Evolutionary conservation across 1,140 invertebrate species (phyloP).

Genomic region (Listronotus oregonensis): DNA sequence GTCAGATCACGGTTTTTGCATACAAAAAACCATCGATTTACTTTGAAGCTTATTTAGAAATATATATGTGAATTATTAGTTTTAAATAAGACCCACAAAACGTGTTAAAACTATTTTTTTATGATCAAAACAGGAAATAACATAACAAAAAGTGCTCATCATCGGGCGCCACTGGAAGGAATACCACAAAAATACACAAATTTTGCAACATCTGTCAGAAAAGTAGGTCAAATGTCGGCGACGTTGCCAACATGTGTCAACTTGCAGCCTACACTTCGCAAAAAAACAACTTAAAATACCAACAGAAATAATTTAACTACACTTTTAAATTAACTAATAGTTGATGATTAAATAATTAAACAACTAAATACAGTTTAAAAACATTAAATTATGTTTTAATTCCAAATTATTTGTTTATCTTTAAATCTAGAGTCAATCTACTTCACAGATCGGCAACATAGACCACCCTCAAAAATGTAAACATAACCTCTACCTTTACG

Average conservation of each 20-base stretch:
- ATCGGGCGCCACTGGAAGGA: background rate
- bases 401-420: no score
- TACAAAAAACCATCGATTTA: no score
- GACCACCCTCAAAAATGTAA: slow-evolving; percentile 18
- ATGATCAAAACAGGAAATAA: background rate
- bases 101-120: slow-evolving; percentile 2
- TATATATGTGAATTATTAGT: no score
- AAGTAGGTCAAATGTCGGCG: slow-evolving; percentile 22
- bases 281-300: no score
- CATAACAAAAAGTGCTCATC: background rate
- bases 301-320: no score
- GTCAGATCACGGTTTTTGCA: no score
- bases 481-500: slow-evolving; percentile 32
- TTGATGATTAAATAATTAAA: no score
- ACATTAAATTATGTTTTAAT: no score
- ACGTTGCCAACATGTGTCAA: slow-evolving; percentile 10
- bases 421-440: background rate
- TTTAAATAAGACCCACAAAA: background rate
- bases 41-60: no score
- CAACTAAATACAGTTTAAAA: no score
- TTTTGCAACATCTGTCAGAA: slow-evolving; percentile 24
- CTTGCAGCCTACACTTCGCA: no score
- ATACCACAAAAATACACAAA: background rate
- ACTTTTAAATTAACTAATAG: no score
- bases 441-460: slow-evolving; percentile 6